Conservation (phyloP, 2,113 vertebrate species). For the Acrocephalus arundinaceus region DNA sequence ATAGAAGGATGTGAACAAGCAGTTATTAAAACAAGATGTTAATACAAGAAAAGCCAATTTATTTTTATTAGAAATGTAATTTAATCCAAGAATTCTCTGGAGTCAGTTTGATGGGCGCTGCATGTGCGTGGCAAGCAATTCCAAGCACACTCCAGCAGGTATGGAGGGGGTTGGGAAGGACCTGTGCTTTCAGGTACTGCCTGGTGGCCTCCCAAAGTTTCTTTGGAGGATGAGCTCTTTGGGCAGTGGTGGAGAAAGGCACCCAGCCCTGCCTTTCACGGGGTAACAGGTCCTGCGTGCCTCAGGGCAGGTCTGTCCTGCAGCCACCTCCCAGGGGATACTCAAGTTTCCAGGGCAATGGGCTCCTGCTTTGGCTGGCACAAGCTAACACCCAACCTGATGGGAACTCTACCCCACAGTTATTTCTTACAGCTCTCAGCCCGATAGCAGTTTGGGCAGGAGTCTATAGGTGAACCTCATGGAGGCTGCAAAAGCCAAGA, state of each 20-base stretch:
- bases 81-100: slow-evolving; percentile 28
- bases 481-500: not conserved
- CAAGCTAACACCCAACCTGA: not conserved
- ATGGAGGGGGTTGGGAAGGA: rapidly evolving
- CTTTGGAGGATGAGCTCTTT: not conserved
- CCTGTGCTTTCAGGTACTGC: not conserved
- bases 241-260: not conserved
- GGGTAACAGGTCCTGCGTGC: not conserved
- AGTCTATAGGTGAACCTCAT: not conserved
- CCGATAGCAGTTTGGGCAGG: not conserved
- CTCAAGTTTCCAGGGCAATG: not conserved
- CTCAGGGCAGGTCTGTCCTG: not conserved
- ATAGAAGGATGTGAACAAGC: slow-evolving; percentile 58
- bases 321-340: not conserved
- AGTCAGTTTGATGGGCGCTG: not conserved
- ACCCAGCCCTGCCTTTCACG: not conserved
- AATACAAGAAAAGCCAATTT: slow-evolving; percentile 46
- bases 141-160: not conserved
- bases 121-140: rapidly evolving
- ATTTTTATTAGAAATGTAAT: slow-evolving; percentile 15
- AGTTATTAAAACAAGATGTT: slow-evolving; percentile 68
- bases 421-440: not conserved
- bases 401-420: not conserved
- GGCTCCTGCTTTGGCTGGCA: not conserved
- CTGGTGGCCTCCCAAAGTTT: not conserved